Evolutionary conservation across 2,797 vertebrate species (phyloP).

Genomic region (Pitangus sulphuratus): DNA sequence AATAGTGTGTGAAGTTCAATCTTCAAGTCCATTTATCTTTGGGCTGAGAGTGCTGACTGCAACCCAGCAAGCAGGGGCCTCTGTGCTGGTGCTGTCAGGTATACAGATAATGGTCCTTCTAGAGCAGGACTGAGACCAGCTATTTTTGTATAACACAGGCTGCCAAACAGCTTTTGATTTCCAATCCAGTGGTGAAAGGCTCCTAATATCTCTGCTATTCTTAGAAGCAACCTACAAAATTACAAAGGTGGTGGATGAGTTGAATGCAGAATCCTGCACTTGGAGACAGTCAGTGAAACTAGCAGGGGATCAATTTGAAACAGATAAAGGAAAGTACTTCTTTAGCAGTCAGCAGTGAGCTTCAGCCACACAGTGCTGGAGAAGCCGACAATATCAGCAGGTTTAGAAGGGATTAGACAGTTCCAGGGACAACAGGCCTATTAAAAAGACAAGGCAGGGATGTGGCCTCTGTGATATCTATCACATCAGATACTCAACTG

Average conservation of each 20-base stretch:
- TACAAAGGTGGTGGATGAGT: background rate
- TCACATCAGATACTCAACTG: background rate
- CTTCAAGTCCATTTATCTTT: constrained; percentile 8
- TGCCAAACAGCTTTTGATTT: constrained; percentile 14
- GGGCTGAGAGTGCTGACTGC: background rate
- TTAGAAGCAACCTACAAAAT: constrained; percentile 25
- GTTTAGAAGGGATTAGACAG: constrained; percentile 12
- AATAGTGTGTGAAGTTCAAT: background rate
- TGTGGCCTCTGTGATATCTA: background rate
- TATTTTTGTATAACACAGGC: background rate
- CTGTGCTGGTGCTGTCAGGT: background rate
- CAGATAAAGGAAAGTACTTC: constrained; percentile 6
- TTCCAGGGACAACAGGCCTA: background rate
- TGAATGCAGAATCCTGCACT: constrained; percentile 1
- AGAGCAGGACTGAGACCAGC: background rate
- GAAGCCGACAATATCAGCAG: background rate
- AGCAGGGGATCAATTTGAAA: background rate
- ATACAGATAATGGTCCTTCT: background rate
- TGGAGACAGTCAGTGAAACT: background rate
- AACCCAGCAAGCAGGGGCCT: background rate
- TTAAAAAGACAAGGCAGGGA: background rate
- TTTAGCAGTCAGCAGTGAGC: background rate
- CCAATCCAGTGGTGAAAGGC: background rate
- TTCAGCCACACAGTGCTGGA: background rate
- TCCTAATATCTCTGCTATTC: constrained; percentile 3